phyloP scores from a whole-genome alignment of 2,113 vertebrate genomes.

The Coreoperca whiteheadi region DNA sequence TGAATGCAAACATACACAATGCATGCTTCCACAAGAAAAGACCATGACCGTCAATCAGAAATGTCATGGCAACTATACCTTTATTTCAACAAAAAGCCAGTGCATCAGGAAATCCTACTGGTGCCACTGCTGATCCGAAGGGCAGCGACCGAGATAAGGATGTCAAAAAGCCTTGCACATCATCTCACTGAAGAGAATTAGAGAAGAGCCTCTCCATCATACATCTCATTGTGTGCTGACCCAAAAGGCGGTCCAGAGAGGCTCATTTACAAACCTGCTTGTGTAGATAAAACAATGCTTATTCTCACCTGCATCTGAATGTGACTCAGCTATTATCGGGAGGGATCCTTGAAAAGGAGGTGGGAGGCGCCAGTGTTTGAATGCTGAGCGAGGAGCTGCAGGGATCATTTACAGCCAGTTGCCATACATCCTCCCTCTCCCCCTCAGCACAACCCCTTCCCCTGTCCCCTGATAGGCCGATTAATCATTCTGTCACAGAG shows the following conservation, averaged over 20 bases:
- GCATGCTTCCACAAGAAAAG: conserved; percentile 24
- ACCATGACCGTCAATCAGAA: conserved; percentile 41
- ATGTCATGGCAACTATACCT: conserved; percentile 31
- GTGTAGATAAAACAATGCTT: conserved; percentile 72
- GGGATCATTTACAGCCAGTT: conserved; percentile 76
- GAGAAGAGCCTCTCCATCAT: conserved; percentile 46
- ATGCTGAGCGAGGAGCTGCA: conserved; percentile 57
- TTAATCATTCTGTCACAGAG: conserved; percentile 80
- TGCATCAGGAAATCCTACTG: conserved; percentile 57
- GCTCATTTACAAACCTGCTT: conserved; percentile 67
- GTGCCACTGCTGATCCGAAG: conserved; percentile 47
- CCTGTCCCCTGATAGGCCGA: conserved; percentile 72
- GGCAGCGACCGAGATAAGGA: conserved; percentile 59
- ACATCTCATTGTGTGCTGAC: conserved; percentile 51
- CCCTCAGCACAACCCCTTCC: conserved; percentile 57
- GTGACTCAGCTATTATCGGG: conserved; percentile 78
- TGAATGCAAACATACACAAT: conserved; percentile 41
- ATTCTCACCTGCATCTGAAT: conserved; percentile 76
- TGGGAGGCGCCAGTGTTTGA: conserved; percentile 56
- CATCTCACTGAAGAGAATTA: conserved; percentile 50
- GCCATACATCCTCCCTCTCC: conserved; percentile 67
- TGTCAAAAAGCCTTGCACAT: conserved; percentile 52
- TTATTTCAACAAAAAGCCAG: conserved; percentile 49
- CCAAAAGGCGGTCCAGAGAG: conserved; percentile 53
- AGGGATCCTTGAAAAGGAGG: conserved; percentile 62